phyloP scores from a whole-genome alignment of 2,888 invertebrate species.

The Andrena minutula region DNA sequence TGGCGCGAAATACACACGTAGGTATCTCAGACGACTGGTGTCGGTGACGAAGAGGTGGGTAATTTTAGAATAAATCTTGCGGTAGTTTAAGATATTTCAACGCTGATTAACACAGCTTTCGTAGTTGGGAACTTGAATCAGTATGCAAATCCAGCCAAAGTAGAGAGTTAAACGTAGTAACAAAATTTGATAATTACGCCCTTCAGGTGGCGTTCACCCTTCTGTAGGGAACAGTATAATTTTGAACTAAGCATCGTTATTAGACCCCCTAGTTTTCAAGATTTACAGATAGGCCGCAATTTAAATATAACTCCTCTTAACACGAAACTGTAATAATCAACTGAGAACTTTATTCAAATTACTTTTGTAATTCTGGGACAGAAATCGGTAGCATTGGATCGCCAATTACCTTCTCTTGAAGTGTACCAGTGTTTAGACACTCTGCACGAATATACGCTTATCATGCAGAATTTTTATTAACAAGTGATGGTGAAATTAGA shows the following conservation, averaged over 20 bases:
- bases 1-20: no score
- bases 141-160: constrained; percentile 21
- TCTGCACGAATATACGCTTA: no score
- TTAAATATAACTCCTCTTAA: not conserved
- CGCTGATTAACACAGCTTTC: constrained; percentile 9
- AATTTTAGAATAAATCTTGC: constrained; percentile 14
- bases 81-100: constrained; percentile 19
- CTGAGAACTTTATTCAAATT: no score
- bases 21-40: no score
- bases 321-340: not conserved
- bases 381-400: no score
- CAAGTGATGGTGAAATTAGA: no score
- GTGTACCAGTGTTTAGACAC: no score
- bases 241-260: not conserved
- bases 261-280: not conserved
- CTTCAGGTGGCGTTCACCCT: not conserved
- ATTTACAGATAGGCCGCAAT: not conserved
- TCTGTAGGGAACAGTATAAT: not conserved
- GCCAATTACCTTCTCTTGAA: no score
- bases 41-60: not conserved
- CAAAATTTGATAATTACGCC: not conserved
- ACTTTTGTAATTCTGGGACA: no score
- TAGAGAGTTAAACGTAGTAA: not conserved
- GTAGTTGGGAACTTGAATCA: constrained; percentile 20
- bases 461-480: no score